A percentile compares a stretch with the other conserved stretches of the same genome.
Conservation (phyloP, 2,113 vertebrate species). For the Mesitornis unicolor region DNA sequence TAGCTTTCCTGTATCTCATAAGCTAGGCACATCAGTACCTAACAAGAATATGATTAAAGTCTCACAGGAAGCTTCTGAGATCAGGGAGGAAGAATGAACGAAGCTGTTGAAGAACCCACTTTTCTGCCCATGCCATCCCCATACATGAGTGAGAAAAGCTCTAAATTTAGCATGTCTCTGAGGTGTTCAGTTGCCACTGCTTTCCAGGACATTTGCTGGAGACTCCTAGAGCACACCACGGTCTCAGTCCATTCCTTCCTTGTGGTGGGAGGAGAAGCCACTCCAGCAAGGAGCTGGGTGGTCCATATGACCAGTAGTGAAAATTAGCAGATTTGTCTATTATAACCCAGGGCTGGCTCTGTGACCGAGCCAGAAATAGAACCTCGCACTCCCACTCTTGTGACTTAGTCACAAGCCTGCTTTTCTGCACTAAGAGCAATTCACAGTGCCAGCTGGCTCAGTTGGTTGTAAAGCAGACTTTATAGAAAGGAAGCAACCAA, state of each 20-base stretch:
- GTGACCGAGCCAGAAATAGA: not conserved
- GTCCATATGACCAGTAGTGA: not conserved
- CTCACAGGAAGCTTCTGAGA: not conserved
- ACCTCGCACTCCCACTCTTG: not conserved
- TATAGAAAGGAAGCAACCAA: not conserved
- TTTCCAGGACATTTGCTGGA: not conserved
- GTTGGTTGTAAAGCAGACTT: not conserved
- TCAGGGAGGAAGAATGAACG: not conserved
- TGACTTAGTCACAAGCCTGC: not conserved
- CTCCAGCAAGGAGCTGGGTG: not conserved
- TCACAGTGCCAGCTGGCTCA: not conserved
- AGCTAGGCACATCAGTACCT: not conserved
- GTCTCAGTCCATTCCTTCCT: not conserved
- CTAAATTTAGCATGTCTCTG: not conserved
- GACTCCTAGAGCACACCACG: not conserved
- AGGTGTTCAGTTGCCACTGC: not conserved
- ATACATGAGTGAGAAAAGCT: not conserved
- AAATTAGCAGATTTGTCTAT: not conserved
- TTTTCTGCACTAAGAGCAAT: not conserved
- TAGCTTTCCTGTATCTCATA: not conserved
- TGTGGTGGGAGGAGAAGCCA: not conserved
- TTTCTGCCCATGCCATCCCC: not conserved
- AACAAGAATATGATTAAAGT: not conserved
- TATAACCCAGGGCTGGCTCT: not conserved
- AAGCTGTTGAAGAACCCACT: not conserved